These are phyloP conservation scores for Alouatta palliata DNA, from an alignment of 2,113 vertebrate genomes.

Conservation along the genomic window DNA sequence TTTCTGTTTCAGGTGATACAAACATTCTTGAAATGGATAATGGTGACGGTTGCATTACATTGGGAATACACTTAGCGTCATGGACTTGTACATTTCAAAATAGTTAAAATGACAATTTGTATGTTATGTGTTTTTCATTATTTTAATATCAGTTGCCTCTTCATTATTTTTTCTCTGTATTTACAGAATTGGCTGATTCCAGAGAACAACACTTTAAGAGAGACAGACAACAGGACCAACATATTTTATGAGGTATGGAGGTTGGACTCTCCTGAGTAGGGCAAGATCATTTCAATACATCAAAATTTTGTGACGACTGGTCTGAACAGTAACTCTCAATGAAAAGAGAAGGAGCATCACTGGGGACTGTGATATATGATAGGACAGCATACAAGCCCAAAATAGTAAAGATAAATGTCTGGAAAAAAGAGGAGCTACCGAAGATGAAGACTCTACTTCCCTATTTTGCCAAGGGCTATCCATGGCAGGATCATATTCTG, in stretches of 20 bases:
- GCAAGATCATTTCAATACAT: background rate
- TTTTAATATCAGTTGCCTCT: background rate
- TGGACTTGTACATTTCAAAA: background rate
- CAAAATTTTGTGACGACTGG: background rate
- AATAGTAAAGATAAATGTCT: background rate
- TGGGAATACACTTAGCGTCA: background rate
- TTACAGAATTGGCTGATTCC: background rate
- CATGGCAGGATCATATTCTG: background rate
- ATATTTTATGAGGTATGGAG: background rate
- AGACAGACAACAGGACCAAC: background rate
- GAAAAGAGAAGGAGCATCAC: background rate
- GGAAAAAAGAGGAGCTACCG: background rate
- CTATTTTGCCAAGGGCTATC: background rate
- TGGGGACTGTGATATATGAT: background rate
- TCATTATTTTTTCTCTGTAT: background rate
- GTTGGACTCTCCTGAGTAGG: background rate
- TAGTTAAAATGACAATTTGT: background rate
- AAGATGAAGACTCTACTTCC: background rate
- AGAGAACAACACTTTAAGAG: background rate
- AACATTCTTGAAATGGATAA: background rate
- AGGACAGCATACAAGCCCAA: background rate
- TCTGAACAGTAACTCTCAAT: background rate
- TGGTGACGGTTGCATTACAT: background rate
- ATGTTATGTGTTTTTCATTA: constrained; percentile 10
- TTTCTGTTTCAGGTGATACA: background rate